Base-by-base conservation (phyloP, 1,140 invertebrate species). In the Delia radicum region DNA sequence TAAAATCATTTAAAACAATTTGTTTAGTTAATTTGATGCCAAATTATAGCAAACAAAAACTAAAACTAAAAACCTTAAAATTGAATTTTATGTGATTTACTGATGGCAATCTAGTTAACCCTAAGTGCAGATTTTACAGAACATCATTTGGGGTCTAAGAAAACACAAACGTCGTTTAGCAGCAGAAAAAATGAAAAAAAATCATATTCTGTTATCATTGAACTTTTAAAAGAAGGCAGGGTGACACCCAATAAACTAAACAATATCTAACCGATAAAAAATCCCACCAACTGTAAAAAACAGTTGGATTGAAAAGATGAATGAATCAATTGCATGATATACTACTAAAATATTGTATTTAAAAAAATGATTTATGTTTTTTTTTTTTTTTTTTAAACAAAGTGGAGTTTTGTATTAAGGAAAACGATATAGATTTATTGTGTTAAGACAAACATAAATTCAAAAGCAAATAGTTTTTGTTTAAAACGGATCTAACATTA, bases 141-240 rank as follows among this genome's bases (percentile, higher is more conserved):
- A 21, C 48, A 55, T 55, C 48, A 55, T 55, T 55, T 21, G 46
- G 24, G 48, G 18, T n/a, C 48, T 55, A 18, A 18, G 18, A 55
- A 21, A 55, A 55, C 48, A 55, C 1, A 33, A 33, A 33, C 12
- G 12, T 10, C 4, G 2, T 42, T 42, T 13, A 42, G n/a, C 37
- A 42, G 18, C n/a, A n/a, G n/a, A n/a, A n/a, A n/a, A n/a, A n/a
- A n/a, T n/a, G n/a, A n/a, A n/a, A n/a, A n/a, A n/a, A n/a, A n/a
- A n/a, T n/a, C n/a, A n/a, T n/a, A n/a, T n/a, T n/a, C n/a, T 42
- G 37, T 55, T 55, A 55, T 55, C 48, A 55, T 55, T 55, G 48
- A 55, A 55, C 48, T 55, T 55, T 55, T 21, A 55, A 55, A 55
- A 10, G n/a, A 21, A 55, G 21, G 21, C 48, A n/a, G n/a, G 18